phyloP scores from a whole-genome alignment of 2,888 invertebrate species.

The Eurytoma californica region DNA sequence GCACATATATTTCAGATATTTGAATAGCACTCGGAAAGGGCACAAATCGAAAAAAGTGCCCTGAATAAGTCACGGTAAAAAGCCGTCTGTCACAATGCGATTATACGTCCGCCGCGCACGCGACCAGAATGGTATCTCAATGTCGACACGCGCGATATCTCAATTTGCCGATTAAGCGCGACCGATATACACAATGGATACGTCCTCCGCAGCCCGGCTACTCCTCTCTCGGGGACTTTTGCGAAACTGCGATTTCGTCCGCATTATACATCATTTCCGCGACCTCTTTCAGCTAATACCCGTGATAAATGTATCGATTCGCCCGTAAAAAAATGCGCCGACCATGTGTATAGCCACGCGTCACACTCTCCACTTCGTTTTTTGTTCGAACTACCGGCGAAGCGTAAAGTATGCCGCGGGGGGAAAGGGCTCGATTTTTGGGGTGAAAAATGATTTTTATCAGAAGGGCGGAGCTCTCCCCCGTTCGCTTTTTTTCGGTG shows the following conservation, averaged over 20 bases:
- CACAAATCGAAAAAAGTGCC: background rate
- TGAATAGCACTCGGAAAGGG: background rate
- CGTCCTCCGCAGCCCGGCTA: constrained; percentile 31
- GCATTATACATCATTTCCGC: background rate
- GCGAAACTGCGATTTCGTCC: background rate
- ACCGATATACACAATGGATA: constrained; percentile 27
- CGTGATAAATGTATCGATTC: constrained; percentile 33
- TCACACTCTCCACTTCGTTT: background rate
- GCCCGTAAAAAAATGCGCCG: background rate
- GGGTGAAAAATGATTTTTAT: constrained; percentile 53
- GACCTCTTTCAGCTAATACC: constrained; percentile 6
- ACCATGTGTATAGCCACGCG: background rate
- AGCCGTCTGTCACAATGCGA: constrained; percentile 18
- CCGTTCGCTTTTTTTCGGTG: background rate
- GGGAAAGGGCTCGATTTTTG: constrained; percentile 38
- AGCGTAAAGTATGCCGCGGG: background rate
- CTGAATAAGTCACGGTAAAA: constrained; percentile 29
- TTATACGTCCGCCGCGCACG: background rate
- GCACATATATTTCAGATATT: background rate
- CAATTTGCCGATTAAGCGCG: constrained; percentile 43
- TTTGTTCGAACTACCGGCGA: background rate
- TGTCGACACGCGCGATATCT: constrained; percentile 41
- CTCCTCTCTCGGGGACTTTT: background rate
- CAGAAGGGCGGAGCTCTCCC: constrained; percentile 16
- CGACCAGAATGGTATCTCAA: constrained; percentile 10